A percentile compares a stretch with the other conserved stretches of the same genome.
Conservation (phyloP, 2,888 invertebrate species). For the Noctua janthe region DNA sequence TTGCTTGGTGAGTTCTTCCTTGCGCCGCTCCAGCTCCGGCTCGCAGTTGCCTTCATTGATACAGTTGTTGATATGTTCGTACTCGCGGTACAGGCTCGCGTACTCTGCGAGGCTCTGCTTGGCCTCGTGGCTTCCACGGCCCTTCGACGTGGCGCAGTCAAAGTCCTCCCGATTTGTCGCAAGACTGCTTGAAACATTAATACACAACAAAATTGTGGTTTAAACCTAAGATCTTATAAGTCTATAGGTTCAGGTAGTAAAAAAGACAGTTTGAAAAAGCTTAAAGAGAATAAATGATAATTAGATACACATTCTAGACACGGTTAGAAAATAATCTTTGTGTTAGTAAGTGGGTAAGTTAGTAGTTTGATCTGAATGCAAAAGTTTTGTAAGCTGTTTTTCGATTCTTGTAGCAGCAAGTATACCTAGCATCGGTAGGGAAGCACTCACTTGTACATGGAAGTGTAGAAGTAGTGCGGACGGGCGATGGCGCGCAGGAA, state of each 20-base stretch:
- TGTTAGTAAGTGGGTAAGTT: too few relatives aligned
- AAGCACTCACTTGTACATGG: conserved; percentile 85
- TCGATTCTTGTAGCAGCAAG: background rate
- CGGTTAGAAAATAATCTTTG: background rate
- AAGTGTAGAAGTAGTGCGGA: conserved; percentile 84
- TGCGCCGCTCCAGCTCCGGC: conserved; percentile 76
- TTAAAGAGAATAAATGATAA: too few relatives aligned
- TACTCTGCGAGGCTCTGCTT: conserved; percentile 83
- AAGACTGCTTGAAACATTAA: conserved; percentile 78
- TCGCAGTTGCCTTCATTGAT: conserved; percentile 74
- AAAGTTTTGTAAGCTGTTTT: background rate
- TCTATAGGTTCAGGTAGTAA: background rate
- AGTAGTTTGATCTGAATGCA: background rate
- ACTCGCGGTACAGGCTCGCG: conserved; percentile 81
- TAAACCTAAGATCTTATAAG: background rate
- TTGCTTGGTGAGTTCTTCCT: conserved; percentile 76
- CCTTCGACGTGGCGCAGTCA: conserved; percentile 82
- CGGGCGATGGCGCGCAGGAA: conserved; percentile 82
- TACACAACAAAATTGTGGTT: conserved; percentile 23
- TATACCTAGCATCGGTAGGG: background rate
- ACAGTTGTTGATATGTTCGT: conserved; percentile 77
- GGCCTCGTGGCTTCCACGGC: conserved; percentile 76
- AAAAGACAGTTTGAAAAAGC: background rate
- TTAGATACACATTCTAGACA: background rate
- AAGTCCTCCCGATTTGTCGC: conserved; percentile 78